Evolutionary conservation across 1,140 invertebrate species (phyloP).

Genomic region (Eufriesea mexicana): DNA sequence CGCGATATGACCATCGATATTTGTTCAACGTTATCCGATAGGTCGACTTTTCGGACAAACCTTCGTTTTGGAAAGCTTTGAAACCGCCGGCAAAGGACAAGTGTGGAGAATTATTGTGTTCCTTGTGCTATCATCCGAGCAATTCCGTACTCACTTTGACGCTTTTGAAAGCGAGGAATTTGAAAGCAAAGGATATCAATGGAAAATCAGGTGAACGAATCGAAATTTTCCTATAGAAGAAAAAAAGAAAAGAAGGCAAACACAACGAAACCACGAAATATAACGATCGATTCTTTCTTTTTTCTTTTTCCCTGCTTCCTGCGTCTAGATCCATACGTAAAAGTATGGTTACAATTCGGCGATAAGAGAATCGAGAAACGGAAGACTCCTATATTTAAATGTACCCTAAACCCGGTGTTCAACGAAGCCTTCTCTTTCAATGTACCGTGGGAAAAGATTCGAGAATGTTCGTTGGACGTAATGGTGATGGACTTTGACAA

Average conservation of each 20-base stretch:
- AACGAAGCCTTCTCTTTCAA: constrained; percentile 97
- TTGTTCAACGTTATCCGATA: constrained; percentile 73
- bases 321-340: constrained; percentile 95
- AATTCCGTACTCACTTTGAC: constrained; percentile 94
- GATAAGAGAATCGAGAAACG: constrained; percentile 97
- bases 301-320: background rate
- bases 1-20: background rate
- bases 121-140: constrained; percentile 95
- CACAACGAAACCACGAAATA: background rate
- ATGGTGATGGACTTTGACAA: constrained; percentile 98
- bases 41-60: constrained; percentile 95
- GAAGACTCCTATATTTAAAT: constrained; percentile 97
- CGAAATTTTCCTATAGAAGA: background rate
- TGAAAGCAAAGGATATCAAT: constrained; percentile 97
- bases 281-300: too few relatives aligned
- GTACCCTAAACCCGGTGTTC: constrained; percentile 95
- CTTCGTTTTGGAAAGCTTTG: constrained; percentile 95
- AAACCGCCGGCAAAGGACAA: constrained; percentile 96
- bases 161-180: constrained; percentile 94
- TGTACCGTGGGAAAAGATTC: constrained; percentile 96
- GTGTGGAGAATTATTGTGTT: constrained; percentile 94
- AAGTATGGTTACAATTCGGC: constrained; percentile 97
- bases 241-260: background rate
- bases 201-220: constrained; percentile 92
- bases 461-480: constrained; percentile 94